Conservation (phyloP, 2,797 vertebrate species). For the Numenius phaeopus region DNA sequence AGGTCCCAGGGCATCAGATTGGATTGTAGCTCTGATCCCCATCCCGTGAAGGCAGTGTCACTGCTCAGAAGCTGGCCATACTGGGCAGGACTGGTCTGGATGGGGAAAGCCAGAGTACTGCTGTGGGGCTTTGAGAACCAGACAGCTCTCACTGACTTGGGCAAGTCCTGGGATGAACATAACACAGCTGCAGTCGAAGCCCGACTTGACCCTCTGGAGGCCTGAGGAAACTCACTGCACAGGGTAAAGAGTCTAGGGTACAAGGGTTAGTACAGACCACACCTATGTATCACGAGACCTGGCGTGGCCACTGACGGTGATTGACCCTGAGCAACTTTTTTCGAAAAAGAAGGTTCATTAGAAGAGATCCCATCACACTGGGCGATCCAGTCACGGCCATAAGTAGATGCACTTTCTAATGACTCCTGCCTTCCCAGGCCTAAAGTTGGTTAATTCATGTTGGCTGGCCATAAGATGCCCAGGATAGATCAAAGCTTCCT, state of each 20-base stretch:
- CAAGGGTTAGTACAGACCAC: background rate
- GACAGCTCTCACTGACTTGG: fast-evolving
- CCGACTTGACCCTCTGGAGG: background rate
- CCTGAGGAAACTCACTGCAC: background rate
- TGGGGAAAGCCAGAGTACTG: background rate
- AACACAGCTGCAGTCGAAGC: background rate
- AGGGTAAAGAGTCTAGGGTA: background rate
- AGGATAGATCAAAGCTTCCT: background rate
- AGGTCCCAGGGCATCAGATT: background rate
- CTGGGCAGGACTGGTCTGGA: background rate
- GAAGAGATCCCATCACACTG: background rate
- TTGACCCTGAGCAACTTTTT: background rate
- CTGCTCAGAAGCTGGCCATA: fast-evolving
- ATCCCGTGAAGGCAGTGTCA: background rate
- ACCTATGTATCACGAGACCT: background rate
- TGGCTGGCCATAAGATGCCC: background rate
- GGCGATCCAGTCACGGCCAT: background rate
- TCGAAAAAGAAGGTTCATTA: background rate
- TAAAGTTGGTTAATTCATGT: background rate
- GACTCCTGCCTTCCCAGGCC: background rate
- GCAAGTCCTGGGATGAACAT: background rate
- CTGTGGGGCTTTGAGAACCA: fast-evolving
- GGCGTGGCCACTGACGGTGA: background rate
- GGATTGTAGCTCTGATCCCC: background rate
- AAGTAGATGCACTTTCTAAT: background rate